Evolutionary conservation across 1,140 invertebrate species (phyloP).

Genomic region (Paracyclopina nana): DNA sequence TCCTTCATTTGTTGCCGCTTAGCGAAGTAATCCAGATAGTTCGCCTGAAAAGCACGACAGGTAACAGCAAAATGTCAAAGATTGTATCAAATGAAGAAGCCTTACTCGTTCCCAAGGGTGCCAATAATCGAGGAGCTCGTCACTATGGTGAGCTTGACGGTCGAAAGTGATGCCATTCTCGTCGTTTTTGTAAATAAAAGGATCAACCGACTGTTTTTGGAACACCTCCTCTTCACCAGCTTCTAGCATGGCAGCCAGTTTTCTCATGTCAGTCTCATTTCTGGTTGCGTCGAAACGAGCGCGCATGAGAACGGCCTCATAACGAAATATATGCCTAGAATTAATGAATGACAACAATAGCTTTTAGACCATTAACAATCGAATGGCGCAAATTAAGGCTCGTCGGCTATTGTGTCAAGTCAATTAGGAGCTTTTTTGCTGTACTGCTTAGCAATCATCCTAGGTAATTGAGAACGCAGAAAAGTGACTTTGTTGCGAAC

Average conservation of each 20-base stretch:
- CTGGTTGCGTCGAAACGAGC: background rate
- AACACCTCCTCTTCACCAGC: background rate
- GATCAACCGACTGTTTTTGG: background rate
- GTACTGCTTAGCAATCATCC: too few species aligned
- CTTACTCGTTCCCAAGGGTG: slow-evolving; percentile 1
- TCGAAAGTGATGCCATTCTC: background rate
- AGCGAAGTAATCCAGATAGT: background rate
- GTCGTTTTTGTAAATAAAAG: background rate
- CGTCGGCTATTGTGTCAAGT: too few species aligned
- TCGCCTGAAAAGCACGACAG: background rate
- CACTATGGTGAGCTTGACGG: background rate
- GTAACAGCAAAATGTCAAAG: background rate
- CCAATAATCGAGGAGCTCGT: background rate
- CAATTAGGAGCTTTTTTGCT: too few species aligned
- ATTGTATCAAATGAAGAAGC: background rate
- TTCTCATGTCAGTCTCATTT: background rate
- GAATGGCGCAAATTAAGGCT: too few species aligned
- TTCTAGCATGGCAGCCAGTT: slow-evolving; percentile 2
- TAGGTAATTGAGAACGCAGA: too few species aligned
- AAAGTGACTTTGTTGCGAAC: too few species aligned
- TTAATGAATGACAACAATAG: too few species aligned
- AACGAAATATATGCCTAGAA: background rate
- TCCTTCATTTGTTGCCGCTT: background rate
- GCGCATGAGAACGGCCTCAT: background rate
- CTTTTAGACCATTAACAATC: too few species aligned